A percentile compares a stretch with the other conserved stretches of the same genome.
Evolutionary conservation across 2,113 vertebrate species (phyloP).

Genomic region (Muntiacus muntjak): DNA sequence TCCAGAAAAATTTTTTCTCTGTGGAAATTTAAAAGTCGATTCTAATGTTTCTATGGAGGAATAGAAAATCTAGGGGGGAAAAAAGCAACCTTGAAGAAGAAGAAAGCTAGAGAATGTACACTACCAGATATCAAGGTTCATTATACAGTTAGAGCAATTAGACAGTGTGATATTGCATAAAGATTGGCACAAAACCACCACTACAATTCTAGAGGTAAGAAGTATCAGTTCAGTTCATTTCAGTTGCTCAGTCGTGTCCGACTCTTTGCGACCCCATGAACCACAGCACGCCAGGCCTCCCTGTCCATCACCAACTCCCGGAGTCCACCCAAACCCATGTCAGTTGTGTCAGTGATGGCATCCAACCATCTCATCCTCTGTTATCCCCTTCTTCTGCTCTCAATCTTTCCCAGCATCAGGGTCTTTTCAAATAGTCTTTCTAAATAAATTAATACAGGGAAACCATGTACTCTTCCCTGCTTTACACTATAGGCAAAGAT

Average conservation of each 20-base stretch:
- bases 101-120: not conserved
- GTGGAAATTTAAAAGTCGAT: not conserved
- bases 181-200: not conserved
- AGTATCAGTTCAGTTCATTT: too few relatives aligned
- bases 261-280: too few relatives aligned
- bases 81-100: not conserved
- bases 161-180: not conserved
- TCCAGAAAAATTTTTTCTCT: not conserved
- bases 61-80: not conserved
- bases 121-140: not conserved
- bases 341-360: too few relatives aligned
- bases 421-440: not conserved
- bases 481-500: not conserved
- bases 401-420: too few relatives aligned
- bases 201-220: not conserved
- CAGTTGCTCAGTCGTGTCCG: too few relatives aligned
- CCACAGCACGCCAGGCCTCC: too few relatives aligned
- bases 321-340: too few relatives aligned
- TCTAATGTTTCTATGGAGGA: not conserved
- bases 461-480: not conserved
- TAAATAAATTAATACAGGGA: not conserved
- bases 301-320: too few relatives aligned
- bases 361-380: too few relatives aligned
- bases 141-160: not conserved
- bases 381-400: too few relatives aligned